Evolutionary conservation across 2,113 vertebrate genomes (phyloP), one percentile per base, ranked within the genome.

Genomic region (Silurus meridionalis): DNA sequence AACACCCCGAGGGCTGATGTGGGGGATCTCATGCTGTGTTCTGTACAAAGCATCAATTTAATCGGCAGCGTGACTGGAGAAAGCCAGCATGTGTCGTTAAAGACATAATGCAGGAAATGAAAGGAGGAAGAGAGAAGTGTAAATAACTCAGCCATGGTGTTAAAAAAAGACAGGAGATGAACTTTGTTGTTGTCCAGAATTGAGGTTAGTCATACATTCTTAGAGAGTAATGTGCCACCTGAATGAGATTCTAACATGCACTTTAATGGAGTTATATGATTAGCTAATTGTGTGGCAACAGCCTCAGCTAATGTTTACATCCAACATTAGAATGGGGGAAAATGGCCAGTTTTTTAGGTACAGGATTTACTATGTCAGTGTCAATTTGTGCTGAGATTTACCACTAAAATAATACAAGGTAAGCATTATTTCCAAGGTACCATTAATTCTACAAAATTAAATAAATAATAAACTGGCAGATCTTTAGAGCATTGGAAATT

Each of bases 1-100:
- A 83, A 72, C 19, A 84, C 67, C 83, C 69, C 11, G 53, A 60
- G 69, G 83, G 67, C 83, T 61, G 67, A 74, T 60, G 67, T 84
- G 69, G 81, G 61, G 74, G 55, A 55, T 84, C 17, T 60, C 67
- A 83, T 10, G 0, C 67, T 60, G 82, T 25, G 67, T 58, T 52
- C 19, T 7, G 66, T 71, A 71, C 66, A 83, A 83, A 71, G 63
- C 25, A 21, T 37, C 52, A 69, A 83, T 72, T 83, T 72, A 58
- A 83, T 72, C 52, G 25, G 64, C 81, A 83, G 67, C 23, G 48
- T 67, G 81, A 67, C 61, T 55, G 50, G 7, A 83, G 50, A 80
- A 61, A 21, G 28, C 15, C 55, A 60, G 78, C 17, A 11, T 14
- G 23, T 3, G 13, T 37, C 2, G 15, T 14, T 80, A 58, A 80